Evolutionary conservation across 2,113 vertebrate genomes (phyloP).

Genomic region (Ciconia maguari): DNA sequence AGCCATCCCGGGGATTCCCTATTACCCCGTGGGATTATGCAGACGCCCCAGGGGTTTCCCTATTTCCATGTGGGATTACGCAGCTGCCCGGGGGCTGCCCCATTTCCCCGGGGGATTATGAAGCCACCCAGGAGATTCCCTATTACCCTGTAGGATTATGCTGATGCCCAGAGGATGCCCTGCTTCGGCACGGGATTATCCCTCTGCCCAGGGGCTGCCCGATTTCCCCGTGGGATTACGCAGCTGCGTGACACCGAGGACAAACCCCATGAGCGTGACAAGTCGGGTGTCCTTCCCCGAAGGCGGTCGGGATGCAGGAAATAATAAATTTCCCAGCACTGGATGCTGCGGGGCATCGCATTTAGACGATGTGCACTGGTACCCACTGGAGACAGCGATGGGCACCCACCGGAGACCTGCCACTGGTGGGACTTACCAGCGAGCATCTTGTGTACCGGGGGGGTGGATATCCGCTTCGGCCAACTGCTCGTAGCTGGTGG

Average conservation of each 20-base stretch:
- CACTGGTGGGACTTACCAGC: constrained; percentile 76
- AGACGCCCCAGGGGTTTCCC: no score
- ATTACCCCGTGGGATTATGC: neutral
- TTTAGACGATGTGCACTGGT: accelerated
- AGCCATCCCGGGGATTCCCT: accelerated
- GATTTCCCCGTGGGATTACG: neutral
- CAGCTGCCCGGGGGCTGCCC: neutral
- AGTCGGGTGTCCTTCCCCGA: accelerated
- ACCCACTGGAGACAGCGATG: accelerated
- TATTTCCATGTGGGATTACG: neutral
- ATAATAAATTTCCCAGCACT: accelerated
- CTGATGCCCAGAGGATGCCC: no score
- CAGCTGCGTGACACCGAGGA: neutral
- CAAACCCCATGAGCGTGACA: accelerated
- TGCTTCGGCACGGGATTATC: neutral
- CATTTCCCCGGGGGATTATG: neutral
- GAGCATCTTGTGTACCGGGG: constrained; percentile 97
- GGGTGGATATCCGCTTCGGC: constrained; percentile 91
- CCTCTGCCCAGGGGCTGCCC: neutral
- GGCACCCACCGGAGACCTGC: neutral
- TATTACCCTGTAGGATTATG: neutral
- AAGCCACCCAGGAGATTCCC: neutral
- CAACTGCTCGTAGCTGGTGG: constrained; percentile 89
- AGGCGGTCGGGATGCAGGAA: neutral
- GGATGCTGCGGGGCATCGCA: accelerated